Base-by-base conservation (phyloP, 2,888 invertebrate genomes). In the Rotaria magnacalcarata region DNA sequence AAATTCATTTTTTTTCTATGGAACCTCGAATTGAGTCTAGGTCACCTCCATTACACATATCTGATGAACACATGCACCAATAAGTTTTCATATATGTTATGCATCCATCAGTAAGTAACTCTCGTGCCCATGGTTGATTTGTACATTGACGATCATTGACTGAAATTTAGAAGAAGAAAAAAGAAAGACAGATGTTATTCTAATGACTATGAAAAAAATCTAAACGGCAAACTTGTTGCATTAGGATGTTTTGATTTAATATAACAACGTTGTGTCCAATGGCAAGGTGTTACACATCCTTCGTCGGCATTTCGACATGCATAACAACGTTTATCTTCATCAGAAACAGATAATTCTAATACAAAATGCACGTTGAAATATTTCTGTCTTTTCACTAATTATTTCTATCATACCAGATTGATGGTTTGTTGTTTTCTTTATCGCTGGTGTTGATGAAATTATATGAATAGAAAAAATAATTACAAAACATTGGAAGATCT, bases 21-120 rank as follows among this genome's bases (percentile, higher is more conserved):
- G 3, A 47, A 80, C 86, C 86, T n/a, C 86, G 56, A 14, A 86
- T 86, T 24, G 80, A 52, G 24, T 85, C 84, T n/a, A 86, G 54
- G 80, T 86, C 84, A 54, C 85, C 86, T 27, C 75, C 75, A 58
- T 86, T 86, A 41, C 86, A 86, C 75, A 58, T 85, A 80, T 86
- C 85, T 6, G 86, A 85, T 60, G 86, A 86, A 52, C 86, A 86
- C 52, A 86, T 50, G 41, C 86, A 86, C 86, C 86, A 86, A 52
- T 85, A 85, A 41, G 74, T 75, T 54, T 84, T 52, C 47, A 47
- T 52, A 67, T 86, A 86, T 24, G 50, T 80, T 52, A 86, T 74
- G 52, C 86, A 86, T 47, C 86, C 86, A 85, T 86, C 86, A 60
- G 52, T 54, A 10, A 86, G 52, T 60, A 86, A 84, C 43, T 86